Evolutionary conservation across 2,797 vertebrate species (phyloP).

Genomic region (Xenopus petersii): DNA sequence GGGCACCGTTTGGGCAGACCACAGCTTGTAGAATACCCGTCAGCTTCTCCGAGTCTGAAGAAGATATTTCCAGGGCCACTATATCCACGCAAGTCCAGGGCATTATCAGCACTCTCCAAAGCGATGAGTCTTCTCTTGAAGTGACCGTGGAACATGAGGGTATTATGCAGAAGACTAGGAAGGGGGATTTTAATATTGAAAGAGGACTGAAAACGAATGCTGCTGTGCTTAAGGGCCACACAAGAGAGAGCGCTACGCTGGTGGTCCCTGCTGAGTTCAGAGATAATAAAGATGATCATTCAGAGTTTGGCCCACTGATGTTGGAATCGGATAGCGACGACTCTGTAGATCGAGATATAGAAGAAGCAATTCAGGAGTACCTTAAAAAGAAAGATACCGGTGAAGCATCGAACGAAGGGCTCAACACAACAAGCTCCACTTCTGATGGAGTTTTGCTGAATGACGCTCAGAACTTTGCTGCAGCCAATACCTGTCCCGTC

Average conservation of each 20-base stretch:
- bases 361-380: slow-evolving; percentile 94
- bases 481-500: slow-evolving; percentile 30
- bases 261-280: slow-evolving; percentile 38
- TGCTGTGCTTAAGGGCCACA: slow-evolving; percentile 18
- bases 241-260: slow-evolving; percentile 23
- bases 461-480: slow-evolving; percentile 31
- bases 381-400: slow-evolving; percentile 65
- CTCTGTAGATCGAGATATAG: slow-evolving; percentile 90
- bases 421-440: slow-evolving; percentile 28
- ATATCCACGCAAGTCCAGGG: slow-evolving; percentile 86
- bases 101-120: slow-evolving; percentile 87
- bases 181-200: slow-evolving; percentile 57
- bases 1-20: slow-evolving; percentile 80
- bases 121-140: slow-evolving; percentile 78
- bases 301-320: slow-evolving; percentile 54
- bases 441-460: slow-evolving; percentile 29
- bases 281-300: slow-evolving; percentile 32
- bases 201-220: slow-evolving; percentile 29
- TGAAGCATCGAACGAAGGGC: not conserved
- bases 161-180: slow-evolving; percentile 66
- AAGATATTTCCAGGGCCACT: slow-evolving; percentile 67
- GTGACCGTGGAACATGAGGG: slow-evolving; percentile 73
- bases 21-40: slow-evolving; percentile 78
- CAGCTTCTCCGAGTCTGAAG: slow-evolving; percentile 82
- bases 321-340: slow-evolving; percentile 88